Evolutionary conservation across 2,888 invertebrate genomes (phyloP), one percentile per base, ranked within the genome.

Genomic region (Hartigia nigra): DNA sequence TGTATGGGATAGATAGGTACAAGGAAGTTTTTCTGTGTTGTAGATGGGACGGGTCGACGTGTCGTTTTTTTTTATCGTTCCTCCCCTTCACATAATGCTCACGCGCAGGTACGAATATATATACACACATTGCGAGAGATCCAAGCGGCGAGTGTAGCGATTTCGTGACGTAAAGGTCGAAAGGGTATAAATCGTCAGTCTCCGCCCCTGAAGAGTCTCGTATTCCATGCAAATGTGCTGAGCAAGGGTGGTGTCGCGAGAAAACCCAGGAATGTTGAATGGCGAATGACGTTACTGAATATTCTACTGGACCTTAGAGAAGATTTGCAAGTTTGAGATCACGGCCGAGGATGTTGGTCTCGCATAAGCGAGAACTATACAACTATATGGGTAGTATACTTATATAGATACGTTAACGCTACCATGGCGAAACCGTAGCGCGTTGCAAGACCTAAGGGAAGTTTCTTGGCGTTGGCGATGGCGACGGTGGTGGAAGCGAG

Each of bases 401-500:
- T 14, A 55, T 9, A 23, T 23, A 9, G 14, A 23, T 55, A 9
- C 55, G 23, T 55, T 55, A 55, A 55, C 55, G 55, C 1, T 55
- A 23, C 23, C 55, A 23, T 55, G 23, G 55, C 55, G 55, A 55
- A 23, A 23, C 23, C 9, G 23, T 55, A 23, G 55, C 55, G 23
- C 55, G 55, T 55, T 55, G 9, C 55, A 23, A 23, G 55, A 55
- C 23, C 55, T 55, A 23, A 55, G 55, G 55, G 55, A 55, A 55
- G 55, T 55, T 55, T 55, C 55, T 23, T 55, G 23, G 23, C 23
- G 2, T 23, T 55, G 23, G 23, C 23, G 55, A 55, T 82, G 79
- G 82, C 84, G 84, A 84, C 85, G 84, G 83, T 80, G 85, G 69
- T 79, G 82, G 80, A 83, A 85, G 86, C 84, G 84, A 84, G 81